Evolutionary conservation across 2,113 vertebrate genomes (phyloP).

Genomic region (Thalassarche chlororhynchos): DNA sequence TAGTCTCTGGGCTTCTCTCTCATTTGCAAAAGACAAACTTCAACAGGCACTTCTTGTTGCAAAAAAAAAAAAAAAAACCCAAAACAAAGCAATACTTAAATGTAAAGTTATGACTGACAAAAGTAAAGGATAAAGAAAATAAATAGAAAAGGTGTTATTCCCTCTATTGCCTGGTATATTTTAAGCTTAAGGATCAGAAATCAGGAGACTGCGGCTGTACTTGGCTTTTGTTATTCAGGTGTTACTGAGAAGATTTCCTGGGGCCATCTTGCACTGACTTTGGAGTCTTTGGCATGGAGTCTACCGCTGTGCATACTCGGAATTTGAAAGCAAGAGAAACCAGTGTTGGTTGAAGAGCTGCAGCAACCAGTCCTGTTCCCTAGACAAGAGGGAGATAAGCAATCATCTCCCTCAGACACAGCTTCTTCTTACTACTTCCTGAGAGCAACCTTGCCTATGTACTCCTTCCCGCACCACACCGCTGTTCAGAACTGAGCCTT

Average conservation of each 20-base stretch:
- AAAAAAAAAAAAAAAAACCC: not conserved
- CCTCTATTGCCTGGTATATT: not conserved
- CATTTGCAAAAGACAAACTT: not conserved
- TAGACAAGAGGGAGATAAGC: not conserved
- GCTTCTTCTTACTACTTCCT: not conserved
- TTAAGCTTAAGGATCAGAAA: not conserved
- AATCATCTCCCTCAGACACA: not conserved
- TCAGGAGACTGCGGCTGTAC: not conserved
- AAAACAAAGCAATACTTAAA: not conserved
- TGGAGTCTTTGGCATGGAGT: not conserved
- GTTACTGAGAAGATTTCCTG: not conserved
- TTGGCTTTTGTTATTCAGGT: not conserved
- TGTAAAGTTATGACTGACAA: not conserved
- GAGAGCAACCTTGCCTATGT: not conserved
- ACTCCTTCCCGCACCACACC: rapidly evolving
- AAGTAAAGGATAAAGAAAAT: not conserved
- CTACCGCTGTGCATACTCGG: not conserved
- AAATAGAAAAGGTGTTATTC: not conserved
- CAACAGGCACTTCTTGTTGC: not conserved
- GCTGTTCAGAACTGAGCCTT: not conserved
- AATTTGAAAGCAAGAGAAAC: not conserved
- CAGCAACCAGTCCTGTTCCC: not conserved
- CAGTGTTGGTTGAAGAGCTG: not conserved
- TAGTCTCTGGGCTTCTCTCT: not conserved
- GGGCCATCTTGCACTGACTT: not conserved